Conservation (phyloP, 23 tunicate species). For the Ascidia mentula region DNA sequence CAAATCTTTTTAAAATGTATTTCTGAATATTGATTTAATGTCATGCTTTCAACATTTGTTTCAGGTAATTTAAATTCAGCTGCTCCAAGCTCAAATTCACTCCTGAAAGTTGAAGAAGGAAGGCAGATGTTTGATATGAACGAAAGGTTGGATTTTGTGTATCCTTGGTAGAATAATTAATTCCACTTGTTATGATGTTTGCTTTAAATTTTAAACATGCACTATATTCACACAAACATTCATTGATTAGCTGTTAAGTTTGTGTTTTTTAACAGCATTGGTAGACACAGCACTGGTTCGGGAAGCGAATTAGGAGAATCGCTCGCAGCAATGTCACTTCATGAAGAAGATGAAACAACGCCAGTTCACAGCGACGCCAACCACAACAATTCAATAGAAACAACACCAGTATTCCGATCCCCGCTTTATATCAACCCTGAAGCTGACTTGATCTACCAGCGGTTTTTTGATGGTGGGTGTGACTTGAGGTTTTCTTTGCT, state of each 20-base stretch:
- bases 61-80: background rate
- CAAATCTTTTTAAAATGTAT: no score
- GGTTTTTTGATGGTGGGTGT: slow-evolving; percentile 70
- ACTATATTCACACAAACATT: no score
- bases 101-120: slow-evolving; percentile 62
- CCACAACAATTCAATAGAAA: background rate
- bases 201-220: no score
- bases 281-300: background rate
- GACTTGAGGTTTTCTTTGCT: no score
- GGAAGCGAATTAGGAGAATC: background rate
- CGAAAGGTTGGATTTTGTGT: background rate
- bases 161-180: no score
- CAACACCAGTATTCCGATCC: background rate
- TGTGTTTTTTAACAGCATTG: background rate
- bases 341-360: slow-evolving; percentile 37
- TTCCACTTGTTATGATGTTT: no score
- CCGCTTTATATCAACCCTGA: slow-evolving; percentile 18
- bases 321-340: slow-evolving; percentile 1
- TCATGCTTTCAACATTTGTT: background rate
- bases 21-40: no score
- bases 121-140: slow-evolving; percentile 8
- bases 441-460: slow-evolving; percentile 63
- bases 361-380: background rate
- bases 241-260: no score
- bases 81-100: slow-evolving; percentile 34